These are phyloP conservation scores for Hypsibius dujardini DNA, from an alignment of 1,140 invertebrate species.

Conservation along the genomic window DNA sequence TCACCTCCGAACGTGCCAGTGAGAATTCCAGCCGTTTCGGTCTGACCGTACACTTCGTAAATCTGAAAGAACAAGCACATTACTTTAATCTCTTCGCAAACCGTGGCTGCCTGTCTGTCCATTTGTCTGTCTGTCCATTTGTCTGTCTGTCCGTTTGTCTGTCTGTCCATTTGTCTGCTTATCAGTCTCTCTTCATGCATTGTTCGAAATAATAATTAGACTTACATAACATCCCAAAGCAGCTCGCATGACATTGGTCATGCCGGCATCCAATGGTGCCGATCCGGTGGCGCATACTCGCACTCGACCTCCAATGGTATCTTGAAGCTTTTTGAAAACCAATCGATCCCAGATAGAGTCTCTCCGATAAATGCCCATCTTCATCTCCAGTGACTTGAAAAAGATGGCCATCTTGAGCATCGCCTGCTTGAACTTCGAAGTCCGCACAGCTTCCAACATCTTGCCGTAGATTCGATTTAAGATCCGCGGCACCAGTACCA, in stretches of 20 bases:
- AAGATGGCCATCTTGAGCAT: conserved; percentile 14
- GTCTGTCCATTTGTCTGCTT: no score
- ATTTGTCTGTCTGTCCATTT: no score
- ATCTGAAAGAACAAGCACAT: conserved; percentile 25
- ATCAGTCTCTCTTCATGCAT: no score
- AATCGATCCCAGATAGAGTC: conserved; percentile 27
- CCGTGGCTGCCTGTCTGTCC: no score
- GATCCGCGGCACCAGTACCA: conserved; percentile 35
- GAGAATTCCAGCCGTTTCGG: conserved; percentile 27
- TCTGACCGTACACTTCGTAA: conserved; percentile 29
- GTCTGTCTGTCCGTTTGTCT: no score
- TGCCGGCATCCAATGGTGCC: conserved; percentile 25
- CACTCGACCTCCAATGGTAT: conserved; percentile 24
- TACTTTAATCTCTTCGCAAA: conserved; percentile 22
- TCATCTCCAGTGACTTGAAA: conserved; percentile 22
- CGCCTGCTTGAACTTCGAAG: background rate
- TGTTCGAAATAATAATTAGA: background rate
- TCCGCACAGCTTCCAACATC: conserved; percentile 23
- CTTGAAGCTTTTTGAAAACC: conserved; percentile 25
- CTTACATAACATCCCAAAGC: conserved; percentile 14
- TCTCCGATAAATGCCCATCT: conserved; percentile 22
- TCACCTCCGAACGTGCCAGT: conserved; percentile 26
- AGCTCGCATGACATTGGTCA: conserved; percentile 21
- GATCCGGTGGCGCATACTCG: conserved; percentile 26
- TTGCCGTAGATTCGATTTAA: conserved; percentile 34